These are phyloP conservation scores for Bergia puertoricense DNA, from an alignment of 92 coral and sea anemone species.

Conservation along the genomic window DNA sequence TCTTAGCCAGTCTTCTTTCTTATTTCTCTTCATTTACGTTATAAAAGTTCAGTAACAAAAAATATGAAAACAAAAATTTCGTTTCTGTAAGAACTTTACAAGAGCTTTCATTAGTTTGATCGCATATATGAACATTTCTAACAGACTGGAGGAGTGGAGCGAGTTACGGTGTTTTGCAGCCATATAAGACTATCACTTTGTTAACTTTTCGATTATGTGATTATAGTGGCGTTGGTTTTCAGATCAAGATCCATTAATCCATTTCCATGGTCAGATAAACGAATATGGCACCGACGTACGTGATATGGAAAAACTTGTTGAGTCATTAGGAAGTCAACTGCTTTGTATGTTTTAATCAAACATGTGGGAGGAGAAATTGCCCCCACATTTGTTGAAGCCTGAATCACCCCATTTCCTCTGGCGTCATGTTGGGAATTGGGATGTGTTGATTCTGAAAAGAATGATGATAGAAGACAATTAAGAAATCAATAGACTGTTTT, in stretches of 20 bases:
- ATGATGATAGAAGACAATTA: neutral
- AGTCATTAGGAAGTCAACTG: neutral
- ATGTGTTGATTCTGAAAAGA: neutral
- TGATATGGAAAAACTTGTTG: neutral
- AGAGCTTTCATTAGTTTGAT: neutral
- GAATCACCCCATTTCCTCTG: neutral
- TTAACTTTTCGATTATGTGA: too few relatives aligned
- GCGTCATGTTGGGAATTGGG: conserved; percentile 20
- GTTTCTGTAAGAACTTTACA: too few relatives aligned
- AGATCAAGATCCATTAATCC: neutral
- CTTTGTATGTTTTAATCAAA: neutral
- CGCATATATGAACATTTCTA: neutral
- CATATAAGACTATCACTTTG: neutral
- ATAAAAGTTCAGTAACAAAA: neutral
- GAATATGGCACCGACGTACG: neutral
- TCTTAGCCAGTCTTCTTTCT: neutral
- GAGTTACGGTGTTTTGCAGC: neutral
- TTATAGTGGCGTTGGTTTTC: too few relatives aligned
- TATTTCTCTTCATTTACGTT: neutral
- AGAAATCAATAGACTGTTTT: neutral
- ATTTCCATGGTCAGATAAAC: neutral
- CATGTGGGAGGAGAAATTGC: neutral
- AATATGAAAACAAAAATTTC: neutral
- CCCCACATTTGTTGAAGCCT: neutral
- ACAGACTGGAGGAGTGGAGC: neutral